phyloP scores from a whole-genome alignment of 2,797 vertebrate species.

The Sebastes vulpes region DNA sequence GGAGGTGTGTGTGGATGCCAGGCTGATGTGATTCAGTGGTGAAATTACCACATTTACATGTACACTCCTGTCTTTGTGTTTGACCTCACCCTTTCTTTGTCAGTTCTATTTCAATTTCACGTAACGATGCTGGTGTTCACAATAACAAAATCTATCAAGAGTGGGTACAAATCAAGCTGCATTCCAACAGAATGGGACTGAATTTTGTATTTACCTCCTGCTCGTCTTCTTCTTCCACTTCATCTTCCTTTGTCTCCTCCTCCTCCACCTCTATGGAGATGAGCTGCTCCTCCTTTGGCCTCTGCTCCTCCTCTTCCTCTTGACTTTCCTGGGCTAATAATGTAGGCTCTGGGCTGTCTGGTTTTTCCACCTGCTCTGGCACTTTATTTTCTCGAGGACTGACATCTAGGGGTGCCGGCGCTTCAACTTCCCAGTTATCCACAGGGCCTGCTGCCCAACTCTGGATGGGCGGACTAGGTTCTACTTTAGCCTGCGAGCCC shows the following conservation, averaged over 20 bases:
- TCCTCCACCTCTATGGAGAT: neutral
- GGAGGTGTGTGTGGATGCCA: conserved; percentile 36
- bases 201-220: conserved; percentile 57
- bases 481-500: conserved; percentile 26
- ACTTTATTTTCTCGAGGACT: neutral
- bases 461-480: neutral
- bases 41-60: conserved; percentile 23
- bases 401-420: neutral
- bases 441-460: neutral
- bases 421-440: neutral
- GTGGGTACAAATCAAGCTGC: neutral
- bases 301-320: neutral
- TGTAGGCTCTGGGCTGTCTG: neutral
- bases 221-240: conserved; percentile 8
- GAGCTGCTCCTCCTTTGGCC: neutral
- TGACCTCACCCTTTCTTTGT: conserved; percentile 30
- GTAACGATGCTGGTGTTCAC: neutral
- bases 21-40: conserved; percentile 37
- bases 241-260: neutral
- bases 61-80: conserved; percentile 24
- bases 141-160: neutral
- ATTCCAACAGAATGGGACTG: neutral
- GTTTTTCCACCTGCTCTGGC: conserved; percentile 10
- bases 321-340: neutral
- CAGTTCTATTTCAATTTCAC: neutral